Base-by-base conservation (phyloP, 2,113 vertebrate genomes). In the Xenopus tropicalis region DNA sequence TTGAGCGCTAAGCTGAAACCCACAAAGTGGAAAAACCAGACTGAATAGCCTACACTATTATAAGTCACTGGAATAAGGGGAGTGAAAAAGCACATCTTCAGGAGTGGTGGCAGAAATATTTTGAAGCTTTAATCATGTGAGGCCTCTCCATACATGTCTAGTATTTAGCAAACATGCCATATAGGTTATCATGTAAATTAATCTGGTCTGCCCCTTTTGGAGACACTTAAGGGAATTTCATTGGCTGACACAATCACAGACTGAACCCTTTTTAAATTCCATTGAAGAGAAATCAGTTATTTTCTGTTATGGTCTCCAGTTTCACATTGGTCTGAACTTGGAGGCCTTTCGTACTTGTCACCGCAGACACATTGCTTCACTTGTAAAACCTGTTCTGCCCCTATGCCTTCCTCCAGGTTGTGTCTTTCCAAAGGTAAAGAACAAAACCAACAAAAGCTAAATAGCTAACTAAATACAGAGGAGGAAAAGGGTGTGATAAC, bases 371-470 rank as follows among this genome's bases (percentile, higher is more conserved):
- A 16, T 54, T 42, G 65, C 57, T 48, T 23, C 65, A 61, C 72
- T 66, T 62, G 72, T 51, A 52, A 62, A 69, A 69, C 72, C 66
- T n/a, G 72, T 75, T 75, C 46, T 62, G 23, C 72, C 57, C 65
- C 43, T 75, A 75, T 68, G n/a, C 65, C 65, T n/a, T 19, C 59
- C 21, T 54, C 56, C 57, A 37, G n/a, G 20, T 62, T 68, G 43
- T 69, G 66, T 52, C 44, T 74, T 42, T 58, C n/a, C 29, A 68
- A 69, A 48, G 17, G 14, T 54, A 52, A 22, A 62, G 52, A 29
- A 63, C 25, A 62, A 75, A 75, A 62, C 54, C 72, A 75, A 52
- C 65, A 69, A 42, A 61, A 69, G 66, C 57, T 69, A 69, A 75
- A 61, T 20, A n/a, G 57, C 52, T 67, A 54, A 69, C 66, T 69